Evolutionary conservation across 1,140 invertebrate species (phyloP).

Genomic region (Drosophila grimshawi): DNA sequence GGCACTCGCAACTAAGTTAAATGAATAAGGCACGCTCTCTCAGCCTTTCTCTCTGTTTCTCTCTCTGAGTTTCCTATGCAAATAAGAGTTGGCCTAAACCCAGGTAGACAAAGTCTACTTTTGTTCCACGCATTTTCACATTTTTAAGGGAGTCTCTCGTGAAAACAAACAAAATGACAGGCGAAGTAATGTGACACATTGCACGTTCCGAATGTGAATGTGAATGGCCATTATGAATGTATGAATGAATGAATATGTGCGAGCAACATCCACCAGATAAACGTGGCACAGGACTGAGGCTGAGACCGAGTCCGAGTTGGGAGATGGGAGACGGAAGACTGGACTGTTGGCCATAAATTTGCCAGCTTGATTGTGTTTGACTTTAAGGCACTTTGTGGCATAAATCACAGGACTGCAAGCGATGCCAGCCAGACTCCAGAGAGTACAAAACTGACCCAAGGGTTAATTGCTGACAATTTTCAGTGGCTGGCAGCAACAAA

Average conservation of each 20-base stretch:
- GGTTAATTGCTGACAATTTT: constrained; percentile 82
- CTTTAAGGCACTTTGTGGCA: constrained; percentile 67
- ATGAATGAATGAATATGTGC: constrained; percentile 45
- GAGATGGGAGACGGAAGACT: not conserved
- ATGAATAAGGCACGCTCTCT: not conserved
- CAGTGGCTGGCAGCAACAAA: constrained; percentile 36
- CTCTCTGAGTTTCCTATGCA: constrained; percentile 26
- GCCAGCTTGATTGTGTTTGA: constrained; percentile 71
- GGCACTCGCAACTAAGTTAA: not conserved
- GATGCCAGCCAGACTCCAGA: constrained; percentile 28
- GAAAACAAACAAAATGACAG: constrained; percentile 31
- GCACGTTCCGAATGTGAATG: constrained; percentile 41
- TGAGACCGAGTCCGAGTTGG: constrained; percentile 28
- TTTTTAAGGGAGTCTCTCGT: constrained; percentile 9
- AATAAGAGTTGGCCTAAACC: constrained; percentile 11
- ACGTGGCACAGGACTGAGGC: constrained; percentile 19
- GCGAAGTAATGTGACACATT: constrained; percentile 52
- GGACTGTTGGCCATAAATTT: constrained; percentile 49
- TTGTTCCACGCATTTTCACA: constrained; percentile 6
- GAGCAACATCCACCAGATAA: not conserved
- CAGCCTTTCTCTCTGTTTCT: constrained; percentile 2
- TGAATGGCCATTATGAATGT: constrained; percentile 35
- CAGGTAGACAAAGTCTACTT: constrained; percentile 37
- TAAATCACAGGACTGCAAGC: constrained; percentile 66
- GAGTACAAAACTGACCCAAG: constrained; percentile 55